phyloP scores from a whole-genome alignment of 1,140 invertebrate species.

The Drosophila arawakana region DNA sequence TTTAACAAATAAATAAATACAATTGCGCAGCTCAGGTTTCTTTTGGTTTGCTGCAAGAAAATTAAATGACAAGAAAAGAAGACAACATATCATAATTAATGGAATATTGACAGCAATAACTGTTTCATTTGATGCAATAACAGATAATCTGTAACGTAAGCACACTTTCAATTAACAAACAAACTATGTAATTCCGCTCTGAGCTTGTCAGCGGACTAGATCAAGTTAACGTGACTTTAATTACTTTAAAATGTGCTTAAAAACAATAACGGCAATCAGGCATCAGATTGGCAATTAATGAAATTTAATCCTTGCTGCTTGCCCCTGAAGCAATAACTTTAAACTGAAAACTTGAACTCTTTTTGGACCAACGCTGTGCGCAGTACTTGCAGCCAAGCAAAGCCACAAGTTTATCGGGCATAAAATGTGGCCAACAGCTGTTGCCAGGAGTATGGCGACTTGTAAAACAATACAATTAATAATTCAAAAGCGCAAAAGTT shows the following conservation, averaged over 20 bases:
- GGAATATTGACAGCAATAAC: no score
- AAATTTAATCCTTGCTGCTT: conserved; percentile 23
- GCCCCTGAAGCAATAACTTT: neutral
- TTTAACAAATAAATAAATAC: conserved; percentile 63
- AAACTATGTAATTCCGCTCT: neutral
- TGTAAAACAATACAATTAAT: conserved; percentile 72
- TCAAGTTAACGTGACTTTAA: neutral
- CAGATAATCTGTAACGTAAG: neutral
- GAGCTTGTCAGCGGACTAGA: conserved; percentile 9
- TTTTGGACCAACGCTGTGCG: conserved; percentile 4
- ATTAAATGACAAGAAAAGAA: neutral
- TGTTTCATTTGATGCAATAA: neutral
- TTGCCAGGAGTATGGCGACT: conserved; percentile 34
- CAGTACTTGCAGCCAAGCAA: neutral
- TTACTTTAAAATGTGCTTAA: neutral
- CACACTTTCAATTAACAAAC: neutral
- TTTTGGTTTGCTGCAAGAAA: neutral
- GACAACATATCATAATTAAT: no score
- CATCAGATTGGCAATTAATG: neutral
- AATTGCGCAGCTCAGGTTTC: conserved; percentile 7
- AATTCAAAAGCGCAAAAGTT: conserved; percentile 69
- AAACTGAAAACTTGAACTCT: neutral
- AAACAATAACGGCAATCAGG: neutral
- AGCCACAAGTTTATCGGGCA: conserved; percentile 1
- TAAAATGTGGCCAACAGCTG: conserved; percentile 31